phyloP scores from a whole-genome alignment of 2,797 vertebrate species.

The Centroberyx gerrardi region DNA sequence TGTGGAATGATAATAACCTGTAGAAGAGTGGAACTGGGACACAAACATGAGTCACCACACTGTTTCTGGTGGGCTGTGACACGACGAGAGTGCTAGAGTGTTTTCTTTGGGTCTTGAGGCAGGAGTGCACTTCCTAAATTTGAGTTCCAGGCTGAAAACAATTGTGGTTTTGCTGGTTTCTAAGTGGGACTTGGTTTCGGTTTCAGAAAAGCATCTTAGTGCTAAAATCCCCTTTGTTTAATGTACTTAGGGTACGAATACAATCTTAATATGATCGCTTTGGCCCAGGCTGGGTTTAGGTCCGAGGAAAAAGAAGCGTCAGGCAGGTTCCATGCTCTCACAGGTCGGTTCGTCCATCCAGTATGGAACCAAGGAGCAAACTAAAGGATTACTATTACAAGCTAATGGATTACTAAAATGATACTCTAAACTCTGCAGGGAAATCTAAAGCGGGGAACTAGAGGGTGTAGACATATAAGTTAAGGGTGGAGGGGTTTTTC shows the following conservation, averaged over 20 bases:
- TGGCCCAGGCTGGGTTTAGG: no score
- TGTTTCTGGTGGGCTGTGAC: no score
- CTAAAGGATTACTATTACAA: not conserved
- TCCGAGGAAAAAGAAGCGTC: not conserved
- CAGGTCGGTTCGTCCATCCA: conserved; percentile 53
- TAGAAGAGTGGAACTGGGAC: not conserved
- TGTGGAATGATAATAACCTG: not conserved
- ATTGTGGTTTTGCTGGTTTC: no score
- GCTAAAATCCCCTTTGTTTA: no score
- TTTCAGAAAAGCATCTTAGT: no score
- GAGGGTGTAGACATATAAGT: conserved; percentile 19
- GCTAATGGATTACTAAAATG: conserved; percentile 26
- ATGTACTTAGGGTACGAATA: conserved; percentile 3
- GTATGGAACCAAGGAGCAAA: conserved; percentile 37
- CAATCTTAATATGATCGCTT: not conserved
- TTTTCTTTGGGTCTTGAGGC: not conserved
- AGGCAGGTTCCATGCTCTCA: conserved; percentile 55
- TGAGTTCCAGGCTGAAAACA: not conserved
- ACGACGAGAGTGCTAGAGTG: not conserved
- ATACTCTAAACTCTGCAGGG: not conserved
- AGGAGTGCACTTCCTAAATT: no score
- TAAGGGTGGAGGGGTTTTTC: conserved; percentile 27
- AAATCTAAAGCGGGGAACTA: conserved; percentile 32
- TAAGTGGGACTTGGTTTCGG: no score
- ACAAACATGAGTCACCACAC: no score